A percentile compares a stretch with the other conserved stretches of the same genome.
Evolutionary conservation across 2,888 invertebrate species (phyloP).

Genomic region (Athripsodes cinereus): DNA sequence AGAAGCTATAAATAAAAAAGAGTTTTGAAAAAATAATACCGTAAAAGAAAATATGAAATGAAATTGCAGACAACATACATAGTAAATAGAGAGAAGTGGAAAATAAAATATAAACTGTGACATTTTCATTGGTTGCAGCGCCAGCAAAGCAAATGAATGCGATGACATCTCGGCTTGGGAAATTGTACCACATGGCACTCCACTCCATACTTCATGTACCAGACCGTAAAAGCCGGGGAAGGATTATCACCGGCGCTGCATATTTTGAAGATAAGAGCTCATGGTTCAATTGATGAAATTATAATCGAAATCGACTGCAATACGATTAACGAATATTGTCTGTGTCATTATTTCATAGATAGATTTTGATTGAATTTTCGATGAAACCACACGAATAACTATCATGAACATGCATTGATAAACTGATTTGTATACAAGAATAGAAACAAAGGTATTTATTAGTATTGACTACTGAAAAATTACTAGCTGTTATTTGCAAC

Average conservation of each 20-base stretch:
- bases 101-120: too few species aligned
- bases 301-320: slow-evolving; percentile 15
- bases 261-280: slow-evolving; percentile 17
- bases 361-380: too few species aligned
- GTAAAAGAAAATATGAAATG: too few species aligned
- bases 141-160: too few species aligned
- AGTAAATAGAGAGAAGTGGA: background rate
- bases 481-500: too few species aligned
- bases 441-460: too few species aligned
- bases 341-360: background rate
- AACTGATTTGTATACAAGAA: too few species aligned
- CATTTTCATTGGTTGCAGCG: background rate
- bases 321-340: background rate
- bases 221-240: slow-evolving; percentile 23
- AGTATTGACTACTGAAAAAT: too few species aligned
- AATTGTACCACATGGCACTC: background rate
- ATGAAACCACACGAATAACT: too few species aligned
- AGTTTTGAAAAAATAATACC: too few species aligned
- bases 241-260: slow-evolving; percentile 18
- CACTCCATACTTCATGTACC: background rate
- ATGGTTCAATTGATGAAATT: slow-evolving; percentile 17
- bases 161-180: slow-evolving; percentile 2
- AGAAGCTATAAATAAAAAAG: too few species aligned
- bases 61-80: background rate
- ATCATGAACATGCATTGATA: too few species aligned